Conservation (phyloP, 2,113 vertebrate species). For the Calypte anna region DNA sequence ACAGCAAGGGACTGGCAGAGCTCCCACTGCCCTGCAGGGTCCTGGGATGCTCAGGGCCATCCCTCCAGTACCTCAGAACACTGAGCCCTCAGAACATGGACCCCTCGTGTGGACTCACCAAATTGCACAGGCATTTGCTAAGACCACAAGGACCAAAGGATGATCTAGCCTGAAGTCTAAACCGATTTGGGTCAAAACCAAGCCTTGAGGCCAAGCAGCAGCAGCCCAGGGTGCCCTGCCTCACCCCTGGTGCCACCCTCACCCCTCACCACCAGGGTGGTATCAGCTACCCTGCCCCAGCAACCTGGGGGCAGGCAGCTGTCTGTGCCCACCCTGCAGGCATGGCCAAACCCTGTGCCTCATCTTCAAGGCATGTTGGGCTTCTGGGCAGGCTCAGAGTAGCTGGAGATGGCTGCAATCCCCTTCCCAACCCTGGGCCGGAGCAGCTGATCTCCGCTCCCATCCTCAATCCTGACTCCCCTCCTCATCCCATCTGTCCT, state of each 20-base stretch:
- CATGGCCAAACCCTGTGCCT: neutral
- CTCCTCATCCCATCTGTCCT: neutral
- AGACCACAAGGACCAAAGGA: neutral
- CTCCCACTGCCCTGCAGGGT: neutral
- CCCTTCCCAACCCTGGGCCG: neutral
- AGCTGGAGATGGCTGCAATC: neutral
- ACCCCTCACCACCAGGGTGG: too few relatives aligned
- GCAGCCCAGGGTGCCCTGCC: too few relatives aligned
- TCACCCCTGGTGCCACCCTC: too few relatives aligned
- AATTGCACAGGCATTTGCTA: neutral
- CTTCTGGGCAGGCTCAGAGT: neutral
- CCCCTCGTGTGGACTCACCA: rapidly evolving
- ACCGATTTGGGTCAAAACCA: neutral
- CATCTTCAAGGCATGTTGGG: neutral
- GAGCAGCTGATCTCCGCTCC: neutral
- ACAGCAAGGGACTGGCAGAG: neutral
- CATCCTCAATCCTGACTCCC: neutral
- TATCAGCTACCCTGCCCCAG: neutral
- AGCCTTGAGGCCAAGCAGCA: neutral
- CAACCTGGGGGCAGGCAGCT: neutral
- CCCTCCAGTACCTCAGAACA: neutral
- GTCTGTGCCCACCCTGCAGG: neutral
- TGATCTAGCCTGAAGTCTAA: neutral
- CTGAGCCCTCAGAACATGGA: too few relatives aligned
- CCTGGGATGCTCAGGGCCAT: rapidly evolving